Percentiles rank a stretch among this genome's conserved stretches.
Evolutionary conservation across 1,140 invertebrate species (phyloP).

Genomic region (Gyrodactylus salaris): DNA sequence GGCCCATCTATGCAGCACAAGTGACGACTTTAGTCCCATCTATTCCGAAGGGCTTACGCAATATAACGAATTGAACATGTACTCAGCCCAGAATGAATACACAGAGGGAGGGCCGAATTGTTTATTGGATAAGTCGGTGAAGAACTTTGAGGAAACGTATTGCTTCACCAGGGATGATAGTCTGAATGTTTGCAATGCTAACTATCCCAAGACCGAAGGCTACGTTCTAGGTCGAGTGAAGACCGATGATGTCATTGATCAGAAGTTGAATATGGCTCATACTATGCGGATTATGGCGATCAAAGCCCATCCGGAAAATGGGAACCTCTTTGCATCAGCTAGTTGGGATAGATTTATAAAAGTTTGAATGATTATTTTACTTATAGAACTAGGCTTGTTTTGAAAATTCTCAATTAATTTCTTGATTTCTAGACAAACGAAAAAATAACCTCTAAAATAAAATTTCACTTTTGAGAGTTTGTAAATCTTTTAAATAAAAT

Average conservation of each 20-base stretch:
- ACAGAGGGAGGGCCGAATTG: not conserved
- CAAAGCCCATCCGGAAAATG: not conserved
- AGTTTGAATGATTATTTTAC: not conserved
- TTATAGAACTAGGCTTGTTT: too few relatives aligned
- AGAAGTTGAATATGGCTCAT: not conserved
- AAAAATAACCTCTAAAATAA: too few relatives aligned
- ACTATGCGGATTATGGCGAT: not conserved
- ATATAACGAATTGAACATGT: not conserved
- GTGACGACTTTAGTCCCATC: not conserved
- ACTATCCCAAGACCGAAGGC: not conserved
- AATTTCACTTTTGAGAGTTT: too few relatives aligned
- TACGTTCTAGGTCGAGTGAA: not conserved
- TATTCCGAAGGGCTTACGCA: not conserved
- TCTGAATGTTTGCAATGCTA: not conserved
- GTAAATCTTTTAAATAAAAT: too few relatives aligned
- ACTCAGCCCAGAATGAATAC: not conserved
- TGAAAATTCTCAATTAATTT: too few relatives aligned
- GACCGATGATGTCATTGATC: not conserved
- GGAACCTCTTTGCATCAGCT: not conserved
- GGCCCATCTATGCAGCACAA: not conserved
- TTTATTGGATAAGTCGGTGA: not conserved
- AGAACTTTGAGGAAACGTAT: not conserved
- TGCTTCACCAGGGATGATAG: not conserved
- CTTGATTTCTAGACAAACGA: too few relatives aligned
- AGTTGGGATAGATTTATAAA: not conserved